phyloP scores from a whole-genome alignment of 2,797 vertebrate species.

The Spheniscus humboldti region DNA sequence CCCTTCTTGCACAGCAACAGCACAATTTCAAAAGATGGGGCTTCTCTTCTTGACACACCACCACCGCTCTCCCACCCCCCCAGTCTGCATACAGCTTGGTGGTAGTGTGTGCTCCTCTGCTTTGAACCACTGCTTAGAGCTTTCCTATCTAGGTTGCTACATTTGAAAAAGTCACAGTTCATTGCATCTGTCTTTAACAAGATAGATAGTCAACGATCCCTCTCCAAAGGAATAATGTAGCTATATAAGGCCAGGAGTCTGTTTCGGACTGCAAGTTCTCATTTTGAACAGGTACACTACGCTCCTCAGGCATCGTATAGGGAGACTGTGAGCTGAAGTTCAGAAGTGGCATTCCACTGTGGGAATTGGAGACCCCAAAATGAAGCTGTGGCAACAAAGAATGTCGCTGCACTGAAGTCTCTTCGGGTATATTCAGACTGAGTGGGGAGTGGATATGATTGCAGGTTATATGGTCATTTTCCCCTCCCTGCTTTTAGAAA shows the following conservation, averaged over 20 bases:
- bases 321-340: neutral
- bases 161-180: neutral
- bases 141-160: neutral
- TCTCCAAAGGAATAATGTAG: neutral
- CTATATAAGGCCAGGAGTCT: neutral
- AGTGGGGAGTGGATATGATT: neutral
- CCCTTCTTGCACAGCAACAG: neutral
- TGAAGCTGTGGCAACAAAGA: neutral
- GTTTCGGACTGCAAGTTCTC: neutral
- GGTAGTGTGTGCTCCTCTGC: neutral
- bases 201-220: neutral
- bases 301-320: neutral
- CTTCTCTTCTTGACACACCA: neutral
- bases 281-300: neutral
- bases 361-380: neutral
- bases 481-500: neutral
- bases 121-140: neutral
- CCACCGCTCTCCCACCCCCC: fast-evolving
- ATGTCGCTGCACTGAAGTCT: neutral
- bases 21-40: neutral
- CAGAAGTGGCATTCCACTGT: neutral
- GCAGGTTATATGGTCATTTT: neutral
- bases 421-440: neutral
- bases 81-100: neutral
- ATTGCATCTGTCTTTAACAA: neutral